phyloP scores from a whole-genome alignment of 2,797 vertebrate genomes.

The Spinus pinus region DNA sequence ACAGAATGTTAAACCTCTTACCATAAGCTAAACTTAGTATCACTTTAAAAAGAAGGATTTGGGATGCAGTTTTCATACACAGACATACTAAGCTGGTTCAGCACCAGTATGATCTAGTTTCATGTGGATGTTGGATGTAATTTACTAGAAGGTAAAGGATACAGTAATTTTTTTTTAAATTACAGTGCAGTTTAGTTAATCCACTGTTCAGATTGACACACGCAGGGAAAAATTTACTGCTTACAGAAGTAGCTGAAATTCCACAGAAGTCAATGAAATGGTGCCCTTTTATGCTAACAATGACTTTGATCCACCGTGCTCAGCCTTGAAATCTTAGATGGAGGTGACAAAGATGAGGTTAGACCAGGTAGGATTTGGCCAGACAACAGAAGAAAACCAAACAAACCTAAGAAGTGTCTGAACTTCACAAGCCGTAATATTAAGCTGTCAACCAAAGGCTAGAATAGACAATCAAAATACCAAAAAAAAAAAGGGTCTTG shows the following conservation, averaged over 20 bases:
- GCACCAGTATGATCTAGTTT: conserved; percentile 57
- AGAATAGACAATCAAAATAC: conserved; percentile 75
- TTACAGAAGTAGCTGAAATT: conserved; percentile 30
- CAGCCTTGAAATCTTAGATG: conserved; percentile 62
- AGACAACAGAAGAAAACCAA: conserved; percentile 42
- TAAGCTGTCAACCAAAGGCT: conserved; percentile 80
- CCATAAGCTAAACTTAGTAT: conserved; percentile 75
- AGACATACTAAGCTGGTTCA: conserved; percentile 59
- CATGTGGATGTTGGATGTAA: conserved; percentile 67
- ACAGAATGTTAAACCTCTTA: conserved; percentile 72
- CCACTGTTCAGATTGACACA: conserved; percentile 66
- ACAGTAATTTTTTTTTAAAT: conserved; percentile 71
- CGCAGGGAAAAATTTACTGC: background rate
- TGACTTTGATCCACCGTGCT: conserved; percentile 44
- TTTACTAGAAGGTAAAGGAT: conserved; percentile 64
- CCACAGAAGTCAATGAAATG: background rate
- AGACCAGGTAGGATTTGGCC: conserved; percentile 10
- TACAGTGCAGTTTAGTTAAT: conserved; percentile 73
- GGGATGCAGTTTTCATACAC: conserved; percentile 53
- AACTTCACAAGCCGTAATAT: conserved; percentile 67
- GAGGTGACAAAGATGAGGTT: conserved; percentile 58
- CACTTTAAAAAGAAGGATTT: conserved; percentile 70
- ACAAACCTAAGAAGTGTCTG: conserved; percentile 62
- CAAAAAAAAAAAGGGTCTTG: conserved; percentile 76
- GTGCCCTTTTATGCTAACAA: conserved; percentile 24